Evolutionary conservation across 2,113 vertebrate species (phyloP), one percentile per base, ranked within the genome.

Genomic region (Xenus cinereus): DNA sequence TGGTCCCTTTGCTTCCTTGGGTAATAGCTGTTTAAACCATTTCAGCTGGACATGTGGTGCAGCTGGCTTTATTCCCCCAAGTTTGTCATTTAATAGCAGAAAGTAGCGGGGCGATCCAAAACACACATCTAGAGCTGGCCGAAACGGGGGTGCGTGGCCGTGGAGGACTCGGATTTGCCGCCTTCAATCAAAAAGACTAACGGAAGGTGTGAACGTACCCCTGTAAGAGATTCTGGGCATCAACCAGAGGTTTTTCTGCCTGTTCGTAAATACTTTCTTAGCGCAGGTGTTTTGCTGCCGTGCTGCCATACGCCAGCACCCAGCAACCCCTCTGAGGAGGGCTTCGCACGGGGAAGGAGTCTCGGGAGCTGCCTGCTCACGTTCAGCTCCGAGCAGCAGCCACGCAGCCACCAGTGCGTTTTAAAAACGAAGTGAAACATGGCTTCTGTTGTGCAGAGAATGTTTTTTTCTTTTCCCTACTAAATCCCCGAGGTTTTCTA

Each of bases 371-470:
- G 8, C 67, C 57, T 86, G 72, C 54, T 59, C 56, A 17, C 8
- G 4, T 62, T 43, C 57, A 30, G 17, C 39, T 60, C 66, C 18
- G 20, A 71, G 68, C 72, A 93, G 82, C 87, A 77, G 63, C 84
- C 46, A 27, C 0, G 0, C 51, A 80, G 14, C 68, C 23, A 0
- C 53, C 68, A 81, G 3, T n/a, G 46, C 64, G 27, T n/a, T 43
- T 69, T 56, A 7, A 56, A 56, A 75, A 92, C 50, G 12, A 84
- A 84, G 43, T 63, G 72, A 63, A 86, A 64, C 33, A 5, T 32
- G 0, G 0, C 75, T 89, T 86, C 32, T 81, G 33, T 59, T 71
- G 56, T 56, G 51, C 76, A 87, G 64, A 87, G 66, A 84, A 37
- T 37, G 20, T 54, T 87, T 90, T 85, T 30, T 35, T n/a, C n/a